phyloP scores from a whole-genome alignment of 2,797 vertebrate genomes.

The Xerus rutilus region DNA sequence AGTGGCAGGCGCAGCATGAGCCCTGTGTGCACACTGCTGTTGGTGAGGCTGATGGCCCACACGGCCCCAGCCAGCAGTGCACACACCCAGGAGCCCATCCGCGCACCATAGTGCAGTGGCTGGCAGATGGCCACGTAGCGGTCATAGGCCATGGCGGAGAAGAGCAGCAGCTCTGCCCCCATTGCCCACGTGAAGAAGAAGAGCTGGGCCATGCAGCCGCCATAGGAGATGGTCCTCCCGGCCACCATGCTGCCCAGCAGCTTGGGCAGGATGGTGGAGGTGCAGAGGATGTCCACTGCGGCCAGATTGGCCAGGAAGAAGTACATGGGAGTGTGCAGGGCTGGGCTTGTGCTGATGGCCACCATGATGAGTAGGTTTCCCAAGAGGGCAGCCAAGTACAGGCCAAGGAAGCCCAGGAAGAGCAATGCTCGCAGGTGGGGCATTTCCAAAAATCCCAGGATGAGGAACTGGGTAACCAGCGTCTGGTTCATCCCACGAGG shows the following conservation, averaged over 20 bases:
- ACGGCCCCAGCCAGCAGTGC: background rate
- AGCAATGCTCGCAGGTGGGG: background rate
- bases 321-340: conserved; percentile 56
- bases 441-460: conserved; percentile 40
- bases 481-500: background rate
- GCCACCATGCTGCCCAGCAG: background rate
- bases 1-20: conserved; percentile 1
- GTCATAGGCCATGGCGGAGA: conserved; percentile 67
- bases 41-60: background rate
- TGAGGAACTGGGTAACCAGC: background rate
- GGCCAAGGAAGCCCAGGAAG: background rate
- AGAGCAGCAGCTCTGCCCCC: conserved; percentile 63
- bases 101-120: conserved; percentile 8
- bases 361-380: conserved; percentile 52
- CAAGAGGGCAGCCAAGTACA: conserved; percentile 15
- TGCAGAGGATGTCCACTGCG: conserved; percentile 27
- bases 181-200: conserved; percentile 65
- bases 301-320: conserved; percentile 63
- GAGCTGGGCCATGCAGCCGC: conserved; percentile 56
- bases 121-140: conserved; percentile 44
- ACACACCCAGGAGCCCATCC: background rate
- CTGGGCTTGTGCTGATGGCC: background rate
- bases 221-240: background rate
- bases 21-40: background rate
- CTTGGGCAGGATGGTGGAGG: conserved; percentile 40